Percentiles rank a stretch among this genome's conserved stretches.
These are phyloP conservation scores for Amblyornis subalaris DNA, from an alignment of 2,113 vertebrate species.

Conservation along the genomic window DNA sequence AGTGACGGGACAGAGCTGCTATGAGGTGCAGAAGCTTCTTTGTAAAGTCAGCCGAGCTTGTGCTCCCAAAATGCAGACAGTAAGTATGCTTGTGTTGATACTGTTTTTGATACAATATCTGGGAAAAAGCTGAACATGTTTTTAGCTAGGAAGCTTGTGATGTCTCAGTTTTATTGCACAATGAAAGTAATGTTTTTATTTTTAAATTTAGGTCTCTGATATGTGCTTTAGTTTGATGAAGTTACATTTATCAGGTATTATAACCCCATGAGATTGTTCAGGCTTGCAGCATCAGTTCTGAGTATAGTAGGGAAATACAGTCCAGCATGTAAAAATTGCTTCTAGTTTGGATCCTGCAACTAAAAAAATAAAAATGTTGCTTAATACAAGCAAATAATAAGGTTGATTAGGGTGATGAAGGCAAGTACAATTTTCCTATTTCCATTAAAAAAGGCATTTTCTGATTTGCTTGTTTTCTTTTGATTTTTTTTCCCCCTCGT, in stretches of 20 bases:
- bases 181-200: background rate
- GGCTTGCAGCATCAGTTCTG: background rate
- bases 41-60: slow-evolving; percentile 73
- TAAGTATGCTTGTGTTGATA: slow-evolving; percentile 29
- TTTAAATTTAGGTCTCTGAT: background rate
- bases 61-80: slow-evolving; percentile 78
- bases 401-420: background rate
- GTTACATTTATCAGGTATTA: background rate
- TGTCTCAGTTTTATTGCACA: background rate
- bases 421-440: background rate
- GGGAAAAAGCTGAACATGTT: background rate
- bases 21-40: slow-evolving; percentile 71
- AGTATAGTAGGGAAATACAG: background rate
- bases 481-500: background rate
- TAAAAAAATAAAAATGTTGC: background rate
- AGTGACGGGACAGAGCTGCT: slow-evolving; percentile 73
- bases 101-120: background rate
- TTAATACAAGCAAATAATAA: background rate
- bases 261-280: background rate
- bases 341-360: background rate
- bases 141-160: background rate
- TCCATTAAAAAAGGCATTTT: background rate
- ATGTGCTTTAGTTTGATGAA: background rate
- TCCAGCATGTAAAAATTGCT: background rate
- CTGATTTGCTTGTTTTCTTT: background rate